Base-by-base conservation (phyloP, 2,888 invertebrate genomes). In the Hyalella azteca region DNA sequence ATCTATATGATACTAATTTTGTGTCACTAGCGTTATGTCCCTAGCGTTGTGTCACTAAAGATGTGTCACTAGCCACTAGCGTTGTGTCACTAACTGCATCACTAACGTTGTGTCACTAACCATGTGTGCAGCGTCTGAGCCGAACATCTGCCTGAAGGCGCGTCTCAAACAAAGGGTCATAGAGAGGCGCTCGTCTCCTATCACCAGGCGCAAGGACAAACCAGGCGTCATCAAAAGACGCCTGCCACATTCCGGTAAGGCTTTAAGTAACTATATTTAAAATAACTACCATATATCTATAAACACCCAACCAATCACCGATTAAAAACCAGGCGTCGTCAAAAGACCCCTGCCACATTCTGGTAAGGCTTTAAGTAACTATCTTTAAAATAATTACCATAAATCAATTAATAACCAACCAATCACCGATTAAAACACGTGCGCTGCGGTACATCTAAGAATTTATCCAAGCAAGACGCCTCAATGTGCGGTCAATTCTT, bases 141-240 rank as follows among this genome's bases (percentile, higher is more conserved):
- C 86, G 49, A 86, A 85, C 80, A 85, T 85, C 75, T 82, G 81
- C 75, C 78, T 83, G 75, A 83, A 83, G 81, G 85, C 78, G 26
- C 79, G 85, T 32, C 81, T 83, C 81, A 85, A 83, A 66, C 81
- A 96, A 91, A 95, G 97, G 89, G 96, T 97, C 88, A 94, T 95
- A 91, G 96, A 97, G 90, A 92, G 96, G 86, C 93, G 97, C 88
- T 94, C 95, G 88, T 96, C 96, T 88, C 96, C 97, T 86, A 92
- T 96, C 89, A 93, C 91, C 86, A 92, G 96, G 86, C 92, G 96
- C 86, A 95, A 93, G 88, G 93, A 93, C 87, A 91, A 92, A 86
- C 48, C 49, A 36, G 39, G 48, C 32, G 48, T 22, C 73, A 75
- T 75, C 45, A 75, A 75, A 29, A 41, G 75, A 45, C 75, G 75